phyloP scores from a whole-genome alignment of 2,113 vertebrate genomes.

The Strix uralensis region DNA sequence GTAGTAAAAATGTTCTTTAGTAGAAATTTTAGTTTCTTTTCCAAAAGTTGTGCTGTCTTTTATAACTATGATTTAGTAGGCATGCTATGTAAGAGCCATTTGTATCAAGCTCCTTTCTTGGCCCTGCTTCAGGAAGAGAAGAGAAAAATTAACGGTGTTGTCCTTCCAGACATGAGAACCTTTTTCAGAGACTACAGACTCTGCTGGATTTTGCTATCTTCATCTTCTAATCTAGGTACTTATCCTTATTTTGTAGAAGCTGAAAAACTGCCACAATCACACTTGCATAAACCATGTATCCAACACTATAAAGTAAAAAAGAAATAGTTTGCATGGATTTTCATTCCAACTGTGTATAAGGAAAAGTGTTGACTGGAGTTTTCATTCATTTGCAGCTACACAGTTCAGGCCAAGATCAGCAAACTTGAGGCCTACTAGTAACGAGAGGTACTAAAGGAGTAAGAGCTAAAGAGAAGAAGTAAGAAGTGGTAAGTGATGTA shows the following conservation, averaged over 20 bases:
- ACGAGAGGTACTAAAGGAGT: not conserved
- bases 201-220: not conserved
- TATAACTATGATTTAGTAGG: not conserved
- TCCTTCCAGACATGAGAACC: not conserved
- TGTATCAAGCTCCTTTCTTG: not conserved
- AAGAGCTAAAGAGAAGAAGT: not conserved
- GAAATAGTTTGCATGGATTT: not conserved
- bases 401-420: not conserved
- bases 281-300: not conserved
- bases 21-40: not conserved
- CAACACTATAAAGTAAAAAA: not conserved
- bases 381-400: not conserved
- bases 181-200: not conserved
- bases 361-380: not conserved
- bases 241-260: not conserved
- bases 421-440: not conserved
- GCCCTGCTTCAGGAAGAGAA: not conserved
- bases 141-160: not conserved
- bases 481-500: not conserved
- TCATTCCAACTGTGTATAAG: not conserved
- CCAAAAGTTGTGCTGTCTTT: not conserved
- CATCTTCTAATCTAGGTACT: not conserved
- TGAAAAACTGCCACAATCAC: slow-evolving; percentile 32
- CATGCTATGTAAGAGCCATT: not conserved
- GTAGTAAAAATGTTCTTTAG: not conserved